Evolutionary conservation across 2,113 vertebrate genomes (phyloP), one percentile per base, ranked within the genome.

Genomic region (Catharus bicknelli): DNA sequence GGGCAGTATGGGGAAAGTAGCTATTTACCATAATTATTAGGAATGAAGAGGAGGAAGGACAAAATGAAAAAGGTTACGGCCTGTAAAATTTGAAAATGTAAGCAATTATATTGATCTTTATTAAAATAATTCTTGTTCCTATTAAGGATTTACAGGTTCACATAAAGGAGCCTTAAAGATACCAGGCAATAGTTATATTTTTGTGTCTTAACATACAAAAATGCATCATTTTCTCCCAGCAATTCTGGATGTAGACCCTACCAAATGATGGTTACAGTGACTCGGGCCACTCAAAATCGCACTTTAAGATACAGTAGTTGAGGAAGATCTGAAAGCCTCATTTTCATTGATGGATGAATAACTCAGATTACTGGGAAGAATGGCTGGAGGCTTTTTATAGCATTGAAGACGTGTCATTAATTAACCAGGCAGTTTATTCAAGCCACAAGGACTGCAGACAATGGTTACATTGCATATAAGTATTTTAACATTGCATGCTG

Each of bases 361-460:
- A 75, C 77, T 93, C 50, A 75, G 51, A 82, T 90, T 92, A 82
- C 51, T 83, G 82, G 61, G 69, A 7, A 30, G 42, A 91, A 89
- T 61, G 67, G 43, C 51, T 90, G 30, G 43, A 86, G 55, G 57
- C 64, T 90, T 91, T 93, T 83, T 76, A 42, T 88, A 81, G 75
- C 54, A 34, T 76, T 83, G 82, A 17, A 58, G 63, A 95, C 48
- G 2, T 77, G 82, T 89, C 62, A 57, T 83, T 93, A 89, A 92
- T 91, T 93, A 95, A 84, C 70, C 25, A 83, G 72, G 45, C 58
- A 86, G 81, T 90, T 93, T 76, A 79, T 89, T 84, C 78, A 82
- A 84, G 77, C 38, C 45, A 80, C 43, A 74, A 83, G 59, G 58
- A 61, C 63, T 73, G 30, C 47, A 90, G 67, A 77, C 59, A 86